phyloP scores from a whole-genome alignment of 92 coral and sea anemone genomes.

The Epizoanthus ramosus region DNA sequence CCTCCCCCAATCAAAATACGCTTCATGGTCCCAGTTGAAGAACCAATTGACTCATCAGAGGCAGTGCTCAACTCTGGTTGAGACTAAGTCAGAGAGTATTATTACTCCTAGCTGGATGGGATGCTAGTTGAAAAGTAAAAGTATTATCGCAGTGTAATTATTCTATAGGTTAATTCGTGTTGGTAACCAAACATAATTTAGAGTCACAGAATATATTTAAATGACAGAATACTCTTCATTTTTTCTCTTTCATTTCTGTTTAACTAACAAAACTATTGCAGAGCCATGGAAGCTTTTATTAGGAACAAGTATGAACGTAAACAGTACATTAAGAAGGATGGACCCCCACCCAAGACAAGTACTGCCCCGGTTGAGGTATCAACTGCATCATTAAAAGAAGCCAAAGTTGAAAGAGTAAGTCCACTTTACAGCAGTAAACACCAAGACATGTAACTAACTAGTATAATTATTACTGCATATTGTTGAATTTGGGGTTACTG shows the following conservation, averaged over 20 bases:
- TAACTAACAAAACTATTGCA: conserved; percentile 30
- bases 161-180: neutral
- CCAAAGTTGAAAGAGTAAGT: conserved; percentile 45
- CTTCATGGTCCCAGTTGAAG: too few relatives aligned
- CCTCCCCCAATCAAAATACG: too few relatives aligned
- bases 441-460: too few relatives aligned
- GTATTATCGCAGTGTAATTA: neutral
- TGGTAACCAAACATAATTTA: neutral
- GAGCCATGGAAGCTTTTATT: conserved; percentile 89
- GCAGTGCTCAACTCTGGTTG: too few relatives aligned
- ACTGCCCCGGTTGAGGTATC: conserved; percentile 36
- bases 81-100: too few relatives aligned
- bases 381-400: conserved; percentile 41
- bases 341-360: conserved; percentile 72
- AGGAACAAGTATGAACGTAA: conserved; percentile 94
- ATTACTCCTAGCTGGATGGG: too few relatives aligned
- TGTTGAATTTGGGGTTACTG: too few relatives aligned
- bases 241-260: conserved; percentile 18
- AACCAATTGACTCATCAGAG: too few relatives aligned
- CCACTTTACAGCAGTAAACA: neutral
- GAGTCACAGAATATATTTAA: conserved; percentile 22
- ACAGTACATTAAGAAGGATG: conserved; percentile 87
- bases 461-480: too few relatives aligned
- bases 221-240: conserved; percentile 19
- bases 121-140: too few relatives aligned